Conservation (phyloP, 53 echinoderm and acorn worm species). For the Echinarachnius parma region DNA sequence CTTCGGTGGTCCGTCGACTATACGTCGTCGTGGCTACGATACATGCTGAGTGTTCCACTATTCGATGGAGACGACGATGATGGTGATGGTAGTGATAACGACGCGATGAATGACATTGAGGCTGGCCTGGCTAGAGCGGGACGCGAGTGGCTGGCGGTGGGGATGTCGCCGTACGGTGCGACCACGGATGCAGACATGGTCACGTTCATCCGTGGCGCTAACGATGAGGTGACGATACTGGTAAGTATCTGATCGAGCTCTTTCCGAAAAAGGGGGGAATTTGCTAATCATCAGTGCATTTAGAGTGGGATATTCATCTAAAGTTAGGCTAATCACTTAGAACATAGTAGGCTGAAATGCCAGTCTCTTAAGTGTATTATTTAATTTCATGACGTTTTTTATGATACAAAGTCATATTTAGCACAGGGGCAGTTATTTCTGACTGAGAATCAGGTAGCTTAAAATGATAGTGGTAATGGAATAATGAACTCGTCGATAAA, state of each 20-base stretch:
- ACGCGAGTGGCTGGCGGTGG: slow-evolving; percentile 31
- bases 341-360: too few species aligned
- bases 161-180: slow-evolving; percentile 37
- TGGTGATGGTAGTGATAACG: not conserved
- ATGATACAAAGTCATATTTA: too few species aligned
- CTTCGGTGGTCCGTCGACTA: slow-evolving; percentile 31
- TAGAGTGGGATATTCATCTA: too few species aligned
- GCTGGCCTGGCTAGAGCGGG: not conserved
- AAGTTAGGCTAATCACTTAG: too few species aligned
- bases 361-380: too few species aligned
- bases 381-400: too few species aligned
- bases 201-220: slow-evolving; percentile 17
- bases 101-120: not conserved
- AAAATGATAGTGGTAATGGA: too few species aligned
- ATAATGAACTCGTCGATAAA: too few species aligned
- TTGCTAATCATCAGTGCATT: too few species aligned
- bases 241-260: slow-evolving; percentile 14
- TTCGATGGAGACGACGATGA: not conserved
- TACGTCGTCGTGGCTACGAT: slow-evolving; percentile 27
- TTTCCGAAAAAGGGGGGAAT: too few species aligned
- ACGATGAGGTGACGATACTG: slow-evolving; percentile 26
- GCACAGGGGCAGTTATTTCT: too few species aligned
- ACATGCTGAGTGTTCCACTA: slow-evolving; percentile 37
- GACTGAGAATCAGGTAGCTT: too few species aligned
- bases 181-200: slow-evolving; percentile 20